Evolutionary conservation across 2,113 vertebrate genomes (phyloP), one percentile per base, ranked within the genome.

Genomic region (Uria aalge): DNA sequence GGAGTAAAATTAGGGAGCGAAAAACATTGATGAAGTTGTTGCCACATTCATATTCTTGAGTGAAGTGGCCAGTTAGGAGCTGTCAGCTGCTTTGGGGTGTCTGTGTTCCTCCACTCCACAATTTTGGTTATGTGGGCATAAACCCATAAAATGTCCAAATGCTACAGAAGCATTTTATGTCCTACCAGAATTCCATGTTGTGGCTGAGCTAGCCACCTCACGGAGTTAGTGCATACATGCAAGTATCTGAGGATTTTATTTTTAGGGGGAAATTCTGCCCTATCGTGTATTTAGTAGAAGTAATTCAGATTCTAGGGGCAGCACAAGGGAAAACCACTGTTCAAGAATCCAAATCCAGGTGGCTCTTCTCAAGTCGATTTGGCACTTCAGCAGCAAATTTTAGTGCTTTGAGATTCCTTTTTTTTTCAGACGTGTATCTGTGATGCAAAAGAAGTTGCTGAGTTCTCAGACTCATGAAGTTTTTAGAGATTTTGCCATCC

Each of bases 401-500:
- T 92, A 75, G 47, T 78, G 41, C 73, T 87, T 88, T 91, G 86
- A 23, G 75, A 53, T 40, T 68, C 11, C 4, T n/a, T 75, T 83
- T 78, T 40, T 48, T 30, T 50, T 6, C 6, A 13, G 62, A 56
- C 47, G 8, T 85, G 66, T 73, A 96, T 95, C 88, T 96, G 79
- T 92, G 85, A 84, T 52, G 48, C 52, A 38, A 50, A 76, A 95
- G 50, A 56, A 92, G 52, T 74, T 87, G 36, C 64, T 57, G 85
- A 85, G 68, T 88, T 94, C 92, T 92, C 73, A 64, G 62, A 34
- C 69, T 87, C 76, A 50, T 41, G 55, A 78, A 74, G 94, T 48
- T 92, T 86, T 87, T 71, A 67, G 73, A 40, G 76, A 56, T 82
- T 87, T 95, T 91, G 89, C 87, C 73, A 94, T 94, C 89, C 89